Conservation (phyloP, 2,888 invertebrate species). For the Cyrtodaria siliqua region DNA sequence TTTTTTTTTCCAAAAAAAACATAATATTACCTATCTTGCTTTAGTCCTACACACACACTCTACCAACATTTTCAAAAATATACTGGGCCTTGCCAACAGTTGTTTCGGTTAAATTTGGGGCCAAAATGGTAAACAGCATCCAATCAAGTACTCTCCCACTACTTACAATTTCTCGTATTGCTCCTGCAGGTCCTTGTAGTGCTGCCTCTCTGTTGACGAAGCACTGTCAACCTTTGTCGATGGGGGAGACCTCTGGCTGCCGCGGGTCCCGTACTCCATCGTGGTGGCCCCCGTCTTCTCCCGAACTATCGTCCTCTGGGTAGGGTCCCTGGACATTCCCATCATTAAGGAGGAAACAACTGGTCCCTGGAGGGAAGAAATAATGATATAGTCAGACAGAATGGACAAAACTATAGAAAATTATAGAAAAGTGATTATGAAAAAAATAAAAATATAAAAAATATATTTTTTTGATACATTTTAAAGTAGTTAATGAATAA, state of each 20-base stretch:
- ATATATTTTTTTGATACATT: not conserved
- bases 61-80: too few relatives aligned
- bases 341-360: constrained; percentile 61
- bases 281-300: constrained; percentile 63
- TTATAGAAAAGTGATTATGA: not conserved
- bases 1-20: too few relatives aligned
- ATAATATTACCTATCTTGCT: too few relatives aligned
- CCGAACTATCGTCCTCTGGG: constrained; percentile 65
- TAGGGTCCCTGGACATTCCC: constrained; percentile 76
- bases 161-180: constrained; percentile 78
- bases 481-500: too few relatives aligned
- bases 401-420: not conserved
- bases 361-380: constrained; percentile 1
- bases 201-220: constrained; percentile 54
- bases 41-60: too few relatives aligned
- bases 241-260: constrained; percentile 55
- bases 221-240: constrained; percentile 45
- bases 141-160: not conserved
- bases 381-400: not conserved
- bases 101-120: too few relatives aligned
- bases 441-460: not conserved
- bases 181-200: constrained; percentile 71
- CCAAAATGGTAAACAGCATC: too few relatives aligned
- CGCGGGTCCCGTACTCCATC: constrained; percentile 41
- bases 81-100: too few relatives aligned